A percentile compares a stretch with the other conserved stretches of the same genome.
phyloP scores from a whole-genome alignment of 1,140 invertebrate genomes.

The Bombus consobrinus region DNA sequence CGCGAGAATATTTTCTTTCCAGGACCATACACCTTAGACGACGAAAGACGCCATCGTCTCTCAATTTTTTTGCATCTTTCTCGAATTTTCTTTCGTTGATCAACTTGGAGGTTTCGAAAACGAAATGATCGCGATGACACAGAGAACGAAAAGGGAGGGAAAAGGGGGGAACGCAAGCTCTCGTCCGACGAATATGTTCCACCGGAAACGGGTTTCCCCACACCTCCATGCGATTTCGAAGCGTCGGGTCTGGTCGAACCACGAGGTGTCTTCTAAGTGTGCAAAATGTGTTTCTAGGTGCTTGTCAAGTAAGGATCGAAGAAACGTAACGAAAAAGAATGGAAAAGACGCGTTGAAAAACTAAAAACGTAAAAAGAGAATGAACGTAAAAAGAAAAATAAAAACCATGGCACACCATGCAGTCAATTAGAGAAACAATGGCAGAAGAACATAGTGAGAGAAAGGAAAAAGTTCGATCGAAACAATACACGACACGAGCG shows the following conservation, averaged over 20 bases:
- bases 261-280: conserved; percentile 45
- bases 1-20: not conserved
- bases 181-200: not conserved
- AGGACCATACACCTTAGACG: not conserved
- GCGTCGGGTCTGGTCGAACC: not conserved
- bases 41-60: too few species aligned
- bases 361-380: not conserved
- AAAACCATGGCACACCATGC: conserved; percentile 64
- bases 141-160: not conserved
- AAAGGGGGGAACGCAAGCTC: conserved; percentile 6
- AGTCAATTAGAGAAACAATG: conserved; percentile 36
- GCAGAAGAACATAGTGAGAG: conserved; percentile 7
- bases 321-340: not conserved
- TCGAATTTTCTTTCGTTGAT: not conserved
- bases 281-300: conserved; percentile 51
- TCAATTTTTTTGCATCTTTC: not conserved
- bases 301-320: conserved; percentile 15
- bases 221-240: conserved; percentile 47
- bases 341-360: not conserved
- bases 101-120: not conserved
- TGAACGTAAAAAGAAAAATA: not conserved
- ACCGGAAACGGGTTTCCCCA: conserved; percentile 29
- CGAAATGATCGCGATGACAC: not conserved
- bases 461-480: conserved; percentile 45
- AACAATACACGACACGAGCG: conserved; percentile 44